phyloP scores from a whole-genome alignment of 2,113 vertebrate genomes.

The Lamprologus lemairii region DNA sequence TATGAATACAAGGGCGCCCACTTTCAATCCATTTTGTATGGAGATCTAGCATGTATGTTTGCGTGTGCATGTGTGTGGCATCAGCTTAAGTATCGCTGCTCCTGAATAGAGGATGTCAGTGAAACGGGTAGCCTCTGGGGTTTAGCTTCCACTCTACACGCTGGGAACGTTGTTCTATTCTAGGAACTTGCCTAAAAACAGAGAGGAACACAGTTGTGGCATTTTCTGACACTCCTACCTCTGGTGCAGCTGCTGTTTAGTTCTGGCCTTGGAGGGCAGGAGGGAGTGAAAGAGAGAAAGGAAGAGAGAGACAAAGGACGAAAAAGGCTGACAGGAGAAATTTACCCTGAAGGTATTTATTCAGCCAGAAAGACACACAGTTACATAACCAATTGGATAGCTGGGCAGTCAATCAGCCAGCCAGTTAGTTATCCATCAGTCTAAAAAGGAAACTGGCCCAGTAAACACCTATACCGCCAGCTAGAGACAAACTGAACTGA shows the following conservation, averaged over 20 bases:
- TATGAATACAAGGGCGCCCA: neutral
- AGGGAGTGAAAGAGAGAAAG: neutral
- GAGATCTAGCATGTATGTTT: neutral
- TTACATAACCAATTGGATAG: conserved; percentile 19
- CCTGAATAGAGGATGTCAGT: conserved; percentile 40
- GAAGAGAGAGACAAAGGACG: neutral
- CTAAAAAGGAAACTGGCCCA: neutral
- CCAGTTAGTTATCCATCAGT: conserved; percentile 7
- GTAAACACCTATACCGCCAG: neutral
- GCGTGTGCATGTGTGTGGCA: neutral
- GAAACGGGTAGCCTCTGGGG: conserved; percentile 41
- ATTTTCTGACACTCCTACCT: conserved; percentile 54
- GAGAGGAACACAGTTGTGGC: conserved; percentile 39
- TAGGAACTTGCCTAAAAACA: conserved; percentile 56
- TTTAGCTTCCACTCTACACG: conserved; percentile 34
- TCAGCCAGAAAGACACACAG: neutral
- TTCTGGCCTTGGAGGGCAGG: neutral
- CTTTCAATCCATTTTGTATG: conserved; percentile 9
- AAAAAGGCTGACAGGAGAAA: neutral
- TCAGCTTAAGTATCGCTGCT: conserved; percentile 18
- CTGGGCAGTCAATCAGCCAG: neutral
- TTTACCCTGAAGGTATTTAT: neutral
- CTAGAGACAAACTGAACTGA: neutral
- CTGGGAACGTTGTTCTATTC: conserved; percentile 55
- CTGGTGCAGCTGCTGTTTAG: conserved; percentile 38